Evolutionary conservation across 2,888 invertebrate genomes (phyloP), one percentile per base, ranked within the genome.

Genomic region (Rotaria sp.): DNA sequence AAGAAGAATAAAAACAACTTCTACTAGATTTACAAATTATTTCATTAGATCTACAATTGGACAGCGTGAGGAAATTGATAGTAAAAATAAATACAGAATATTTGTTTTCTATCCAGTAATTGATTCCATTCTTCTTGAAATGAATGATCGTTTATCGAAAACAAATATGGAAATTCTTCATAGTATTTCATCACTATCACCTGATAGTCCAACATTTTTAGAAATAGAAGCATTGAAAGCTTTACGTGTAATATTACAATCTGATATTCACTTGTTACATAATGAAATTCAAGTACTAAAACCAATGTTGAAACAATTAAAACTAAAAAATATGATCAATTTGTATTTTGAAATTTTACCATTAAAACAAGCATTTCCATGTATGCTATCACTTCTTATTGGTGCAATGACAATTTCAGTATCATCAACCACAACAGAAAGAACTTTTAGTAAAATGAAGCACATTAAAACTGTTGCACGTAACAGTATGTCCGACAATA

Each of bases 361-460:
- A 59, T 24, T 24, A 11, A 21, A 75, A 75, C 75, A 24, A 75
- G 75, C 75, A 41, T 75, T 75, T 75, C 75, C 75, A 38, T 2
- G 21, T 24, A 1, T 41, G 24, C 35, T 75, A 21, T 75, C 75
- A 30, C 75, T 75, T 75, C 15, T 41, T 41, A 41, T 75, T 41
- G 75, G 38, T 3, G 75, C 75, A 75, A 24, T 75, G 75, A 75
- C 75, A 75, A 75, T 75, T 75, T 13, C 75, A 38, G 75, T 75
- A 41, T 75, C 75, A 26, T 75, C 75, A 41, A 41, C 75, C n/a
- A 50, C 50, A 1, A 50, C 50, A 50, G 18, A 50, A 50, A 45
- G 50, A 50, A 50, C 50, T 50, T 50, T 15, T 50, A 50, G 50
- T 50, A 50, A 50, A 50, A 50, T 50, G 50, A 50, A 50, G 50